Conservation (phyloP, 2,888 invertebrate genomes). For the Torymus aiolomorphi region DNA sequence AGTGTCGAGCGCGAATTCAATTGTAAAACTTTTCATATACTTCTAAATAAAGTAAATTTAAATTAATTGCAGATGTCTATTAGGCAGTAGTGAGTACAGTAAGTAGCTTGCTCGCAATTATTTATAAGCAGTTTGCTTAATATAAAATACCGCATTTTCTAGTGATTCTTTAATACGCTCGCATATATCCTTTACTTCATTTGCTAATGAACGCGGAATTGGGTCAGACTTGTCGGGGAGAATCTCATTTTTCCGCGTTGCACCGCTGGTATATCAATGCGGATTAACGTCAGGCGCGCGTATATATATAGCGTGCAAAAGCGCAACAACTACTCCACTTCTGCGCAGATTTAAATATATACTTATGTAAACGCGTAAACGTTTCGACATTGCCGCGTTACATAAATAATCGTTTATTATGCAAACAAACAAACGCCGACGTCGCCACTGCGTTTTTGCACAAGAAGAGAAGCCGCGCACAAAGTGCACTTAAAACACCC, state of each 20-base stretch:
- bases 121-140: no score
- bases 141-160: no score
- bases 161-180: no score
- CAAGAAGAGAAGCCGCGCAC: neutral
- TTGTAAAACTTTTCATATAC: no score
- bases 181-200: no score
- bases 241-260: neutral
- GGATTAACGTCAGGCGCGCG: conserved; percentile 24
- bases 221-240: neutral
- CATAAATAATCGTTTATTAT: conserved; percentile 8
- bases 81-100: no score
- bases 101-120: no score
- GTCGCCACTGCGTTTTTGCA: neutral
- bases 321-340: neutral
- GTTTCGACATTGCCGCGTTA: neutral
- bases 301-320: no score
- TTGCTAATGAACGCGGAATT: neutral
- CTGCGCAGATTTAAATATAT: neutral
- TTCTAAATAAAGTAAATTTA: no score
- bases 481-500: neutral
- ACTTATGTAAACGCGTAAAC: conserved; percentile 16
- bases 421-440: neutral
- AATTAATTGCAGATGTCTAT: no score
- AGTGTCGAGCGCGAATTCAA: no score
- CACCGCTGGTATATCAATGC: neutral